Conservation (phyloP, 1,140 invertebrate species). For the Papilio polytes region DNA sequence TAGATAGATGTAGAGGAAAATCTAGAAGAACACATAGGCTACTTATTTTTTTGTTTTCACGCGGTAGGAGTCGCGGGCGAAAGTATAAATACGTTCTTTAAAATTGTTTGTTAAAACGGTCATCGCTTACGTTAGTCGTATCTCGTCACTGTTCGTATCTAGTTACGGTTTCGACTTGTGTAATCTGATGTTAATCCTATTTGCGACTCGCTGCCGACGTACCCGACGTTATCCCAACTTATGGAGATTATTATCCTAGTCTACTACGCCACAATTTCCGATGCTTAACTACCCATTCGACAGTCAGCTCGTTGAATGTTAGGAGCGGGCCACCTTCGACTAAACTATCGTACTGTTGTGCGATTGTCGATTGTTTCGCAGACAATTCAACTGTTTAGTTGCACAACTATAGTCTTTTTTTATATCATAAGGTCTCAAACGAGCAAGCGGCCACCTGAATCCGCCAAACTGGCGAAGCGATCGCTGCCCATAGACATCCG, state of each 20-base stretch:
- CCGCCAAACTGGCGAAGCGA: too few relatives aligned
- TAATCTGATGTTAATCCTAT: slow-evolving; percentile 7
- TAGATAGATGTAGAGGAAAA: too few relatives aligned
- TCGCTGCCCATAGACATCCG: too few relatives aligned
- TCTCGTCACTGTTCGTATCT: background rate
- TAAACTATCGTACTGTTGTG: background rate
- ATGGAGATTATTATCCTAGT: slow-evolving; percentile 8
- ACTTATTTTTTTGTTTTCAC: too few relatives aligned
- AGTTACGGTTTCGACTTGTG: slow-evolving; percentile 13
- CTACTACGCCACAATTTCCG: slow-evolving; percentile 12
- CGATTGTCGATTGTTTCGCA: too few relatives aligned
- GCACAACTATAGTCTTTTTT: too few relatives aligned
- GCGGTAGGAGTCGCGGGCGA: too few relatives aligned
- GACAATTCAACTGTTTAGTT: too few relatives aligned
- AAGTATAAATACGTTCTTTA: background rate
- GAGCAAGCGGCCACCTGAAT: too few relatives aligned
- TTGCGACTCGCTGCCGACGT: background rate
- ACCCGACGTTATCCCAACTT: slow-evolving; percentile 11
- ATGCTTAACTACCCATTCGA: background rate
- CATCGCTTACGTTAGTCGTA: background rate
- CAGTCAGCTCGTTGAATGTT: slow-evolving; percentile 7
- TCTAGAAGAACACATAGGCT: too few relatives aligned
- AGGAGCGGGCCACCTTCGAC: background rate
- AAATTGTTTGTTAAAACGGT: background rate
- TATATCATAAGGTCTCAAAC: too few relatives aligned